Evolutionary conservation across 2,888 invertebrate species (phyloP).

Genomic region (Anodontia alba): DNA sequence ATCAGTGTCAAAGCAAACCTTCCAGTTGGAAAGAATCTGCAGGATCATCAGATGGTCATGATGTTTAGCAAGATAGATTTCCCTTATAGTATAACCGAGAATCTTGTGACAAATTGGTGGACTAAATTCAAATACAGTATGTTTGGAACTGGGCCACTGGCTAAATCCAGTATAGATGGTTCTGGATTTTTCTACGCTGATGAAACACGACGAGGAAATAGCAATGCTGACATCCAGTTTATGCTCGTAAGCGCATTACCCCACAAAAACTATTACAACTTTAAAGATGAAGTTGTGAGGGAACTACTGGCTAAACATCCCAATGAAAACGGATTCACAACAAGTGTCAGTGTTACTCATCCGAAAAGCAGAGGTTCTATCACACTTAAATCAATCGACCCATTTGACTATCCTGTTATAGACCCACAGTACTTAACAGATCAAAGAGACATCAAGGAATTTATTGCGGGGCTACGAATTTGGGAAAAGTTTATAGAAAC

Average conservation of each 20-base stretch:
- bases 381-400: constrained; percentile 15
- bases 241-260: constrained; percentile 8
- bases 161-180: background rate
- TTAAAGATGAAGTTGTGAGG: background rate
- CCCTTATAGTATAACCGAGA: constrained; percentile 8
- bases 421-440: constrained; percentile 28
- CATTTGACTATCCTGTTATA: constrained; percentile 31
- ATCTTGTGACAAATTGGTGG: background rate
- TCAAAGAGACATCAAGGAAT: constrained; percentile 15
- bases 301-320: background rate
- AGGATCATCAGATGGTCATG: constrained; percentile 71
- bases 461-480: constrained; percentile 17
- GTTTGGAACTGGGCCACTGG: constrained; percentile 12
- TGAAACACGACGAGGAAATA: background rate
- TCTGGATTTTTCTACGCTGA: constrained; percentile 23
- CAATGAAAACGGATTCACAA: constrained; percentile 76
- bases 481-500: constrained; percentile 20
- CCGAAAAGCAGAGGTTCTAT: constrained; percentile 84
- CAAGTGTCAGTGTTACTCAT: constrained; percentile 28
- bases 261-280: background rate
- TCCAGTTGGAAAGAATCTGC: constrained; percentile 79
- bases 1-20: constrained; percentile 76
- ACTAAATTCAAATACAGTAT: constrained; percentile 15
- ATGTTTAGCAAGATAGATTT: constrained; percentile 14
- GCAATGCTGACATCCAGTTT: constrained; percentile 30